phyloP scores from a whole-genome alignment of 2,888 invertebrate species.

The Antheraea assamensis region DNA sequence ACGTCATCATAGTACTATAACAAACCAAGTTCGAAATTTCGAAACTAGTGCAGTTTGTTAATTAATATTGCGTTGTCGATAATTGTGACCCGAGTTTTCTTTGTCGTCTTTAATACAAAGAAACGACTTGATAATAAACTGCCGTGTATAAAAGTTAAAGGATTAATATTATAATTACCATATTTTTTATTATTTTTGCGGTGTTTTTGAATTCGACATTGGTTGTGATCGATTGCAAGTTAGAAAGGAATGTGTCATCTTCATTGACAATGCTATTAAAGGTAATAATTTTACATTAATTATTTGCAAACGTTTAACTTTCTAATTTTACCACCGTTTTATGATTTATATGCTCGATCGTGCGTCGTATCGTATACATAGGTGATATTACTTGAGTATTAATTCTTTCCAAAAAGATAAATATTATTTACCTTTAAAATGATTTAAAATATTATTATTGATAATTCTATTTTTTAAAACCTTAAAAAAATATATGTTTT shows the following conservation, averaged over 20 bases:
- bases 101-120: neutral
- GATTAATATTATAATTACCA: neutral
- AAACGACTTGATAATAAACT: neutral
- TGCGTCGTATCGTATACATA: neutral
- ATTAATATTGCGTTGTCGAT: neutral
- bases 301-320: slow-evolving; percentile 28
- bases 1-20: slow-evolving; percentile 9
- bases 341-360: slow-evolving; percentile 25
- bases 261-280: slow-evolving; percentile 28
- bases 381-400: neutral
- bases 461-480: too few relatives aligned
- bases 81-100: neutral
- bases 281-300: slow-evolving; percentile 32
- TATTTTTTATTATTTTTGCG: neutral
- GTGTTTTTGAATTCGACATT: neutral
- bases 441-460: neutral
- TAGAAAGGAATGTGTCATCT: slow-evolving; percentile 30
- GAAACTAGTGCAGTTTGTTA: neutral
- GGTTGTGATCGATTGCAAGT: neutral
- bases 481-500: too few relatives aligned
- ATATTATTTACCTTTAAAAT: neutral
- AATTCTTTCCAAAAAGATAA: neutral
- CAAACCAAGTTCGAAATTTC: slow-evolving; percentile 5
- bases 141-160: neutral
- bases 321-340: slow-evolving; percentile 29